Conservation (phyloP, 2,888 invertebrate species). For the Drosophila villosipedis region DNA sequence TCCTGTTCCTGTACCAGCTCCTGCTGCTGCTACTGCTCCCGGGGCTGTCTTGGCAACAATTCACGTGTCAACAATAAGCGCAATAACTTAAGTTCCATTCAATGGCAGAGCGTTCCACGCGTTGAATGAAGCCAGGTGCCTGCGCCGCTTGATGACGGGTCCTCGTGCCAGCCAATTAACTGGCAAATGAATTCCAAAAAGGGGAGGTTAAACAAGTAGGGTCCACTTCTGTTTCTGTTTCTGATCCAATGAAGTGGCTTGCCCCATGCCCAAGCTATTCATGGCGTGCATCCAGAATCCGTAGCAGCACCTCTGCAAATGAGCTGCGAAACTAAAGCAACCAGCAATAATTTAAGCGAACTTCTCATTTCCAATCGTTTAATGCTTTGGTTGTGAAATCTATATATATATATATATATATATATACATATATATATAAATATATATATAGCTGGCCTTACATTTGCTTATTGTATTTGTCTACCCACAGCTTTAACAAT, state of each 20-base stretch:
- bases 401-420: slow-evolving; percentile 5
- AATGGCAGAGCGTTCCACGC: slow-evolving; percentile 43
- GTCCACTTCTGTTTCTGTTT: slow-evolving; percentile 54
- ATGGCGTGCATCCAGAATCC: slow-evolving; percentile 19
- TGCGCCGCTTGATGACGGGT: slow-evolving; percentile 18
- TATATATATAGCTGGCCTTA: slow-evolving; percentile 22
- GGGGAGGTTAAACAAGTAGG: slow-evolving; percentile 46
- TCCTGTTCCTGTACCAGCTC: slow-evolving; percentile 44
- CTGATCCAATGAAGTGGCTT: slow-evolving; percentile 38
- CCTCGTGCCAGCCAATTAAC: slow-evolving; percentile 69
- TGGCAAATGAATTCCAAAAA: slow-evolving; percentile 68
- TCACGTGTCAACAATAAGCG: slow-evolving; percentile 80
- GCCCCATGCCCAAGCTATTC: slow-evolving; percentile 47
- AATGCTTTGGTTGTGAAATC: slow-evolving; percentile 47
- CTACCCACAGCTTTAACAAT: slow-evolving; percentile 64
- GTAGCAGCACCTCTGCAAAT: neutral
- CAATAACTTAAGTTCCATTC: slow-evolving; percentile 77
- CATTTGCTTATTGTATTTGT: slow-evolving; percentile 30
- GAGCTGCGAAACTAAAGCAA: neutral
- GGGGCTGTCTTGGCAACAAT: slow-evolving; percentile 54
- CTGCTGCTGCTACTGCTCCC: slow-evolving; percentile 21
- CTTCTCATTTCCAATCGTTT: slow-evolving; percentile 27
- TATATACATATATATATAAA: slow-evolving; percentile 23
- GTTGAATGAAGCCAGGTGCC: slow-evolving; percentile 46
- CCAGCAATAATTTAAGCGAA: slow-evolving; percentile 8